phyloP scores from a whole-genome alignment of 2,113 vertebrate genomes.

The Eonycteris spelaea region DNA sequence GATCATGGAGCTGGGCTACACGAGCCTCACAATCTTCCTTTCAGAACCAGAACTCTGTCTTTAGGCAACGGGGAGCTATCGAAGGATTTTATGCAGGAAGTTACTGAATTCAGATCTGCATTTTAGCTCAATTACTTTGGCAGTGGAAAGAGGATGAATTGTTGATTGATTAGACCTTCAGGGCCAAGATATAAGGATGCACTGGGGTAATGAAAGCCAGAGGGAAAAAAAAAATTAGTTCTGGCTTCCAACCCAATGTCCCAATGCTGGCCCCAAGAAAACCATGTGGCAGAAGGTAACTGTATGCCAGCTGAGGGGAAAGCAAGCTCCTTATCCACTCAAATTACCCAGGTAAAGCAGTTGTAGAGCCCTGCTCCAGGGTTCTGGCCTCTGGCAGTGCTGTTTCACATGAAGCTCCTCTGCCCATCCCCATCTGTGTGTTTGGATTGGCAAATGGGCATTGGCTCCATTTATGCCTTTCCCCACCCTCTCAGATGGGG shows the following conservation, averaged over 20 bases:
- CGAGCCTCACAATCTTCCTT: background rate
- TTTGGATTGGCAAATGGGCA: background rate
- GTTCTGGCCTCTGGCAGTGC: no score
- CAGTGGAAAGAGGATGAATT: background rate
- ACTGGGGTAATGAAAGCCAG: background rate
- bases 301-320: background rate
- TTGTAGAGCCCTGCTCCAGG: accelerated
- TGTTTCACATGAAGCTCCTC: background rate
- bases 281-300: background rate
- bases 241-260: background rate
- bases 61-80: background rate
- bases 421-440: accelerated
- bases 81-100: background rate
- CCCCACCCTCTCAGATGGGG: background rate
- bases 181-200: background rate
- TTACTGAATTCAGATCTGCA: background rate
- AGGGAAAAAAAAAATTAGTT: no score
- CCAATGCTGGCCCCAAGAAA: background rate
- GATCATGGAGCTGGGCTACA: background rate
- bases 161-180: background rate
- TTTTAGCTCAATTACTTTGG: conserved; percentile 46
- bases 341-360: accelerated
- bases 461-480: background rate
- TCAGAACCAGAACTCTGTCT: background rate
- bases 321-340: background rate